These are phyloP conservation scores for Dendrophyllia cribrosa DNA, from an alignment of 64 coral and sea anemone species.

Conservation along the genomic window DNA sequence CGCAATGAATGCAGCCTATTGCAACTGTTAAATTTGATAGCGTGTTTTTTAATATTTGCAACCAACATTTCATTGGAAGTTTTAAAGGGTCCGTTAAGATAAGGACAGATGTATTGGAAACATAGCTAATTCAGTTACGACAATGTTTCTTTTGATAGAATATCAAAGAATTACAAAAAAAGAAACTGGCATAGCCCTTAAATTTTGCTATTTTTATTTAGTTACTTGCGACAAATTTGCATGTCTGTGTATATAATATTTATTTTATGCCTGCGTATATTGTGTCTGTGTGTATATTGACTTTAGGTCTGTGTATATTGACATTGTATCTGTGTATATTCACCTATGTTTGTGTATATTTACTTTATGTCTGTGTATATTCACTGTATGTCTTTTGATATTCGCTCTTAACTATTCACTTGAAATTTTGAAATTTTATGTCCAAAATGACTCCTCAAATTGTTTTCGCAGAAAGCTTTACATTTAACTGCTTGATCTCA, in stretches of 20 bases:
- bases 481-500: not conserved
- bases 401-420: too few species aligned
- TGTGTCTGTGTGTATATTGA: not conserved
- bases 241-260: not conserved
- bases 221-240: conserved; percentile 18
- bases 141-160: too few species aligned
- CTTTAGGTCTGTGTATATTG: too few species aligned
- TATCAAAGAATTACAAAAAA: not conserved
- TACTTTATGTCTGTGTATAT: too few species aligned
- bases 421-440: not conserved
- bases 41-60: not conserved
- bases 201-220: not conserved
- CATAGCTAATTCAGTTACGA: too few species aligned
- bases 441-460: not conserved
- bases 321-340: not conserved
- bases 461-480: not conserved
- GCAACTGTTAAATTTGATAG: not conserved
- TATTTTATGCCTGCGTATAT: too few species aligned
- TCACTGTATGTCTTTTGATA: too few species aligned
- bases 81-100: not conserved
- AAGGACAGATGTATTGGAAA: too few species aligned
- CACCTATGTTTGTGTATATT: too few species aligned
- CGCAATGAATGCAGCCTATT: too few species aligned
- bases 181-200: not conserved
- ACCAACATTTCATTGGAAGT: not conserved